Conservation (phyloP, 2,113 vertebrate species). For the Vidua chalybeata region DNA sequence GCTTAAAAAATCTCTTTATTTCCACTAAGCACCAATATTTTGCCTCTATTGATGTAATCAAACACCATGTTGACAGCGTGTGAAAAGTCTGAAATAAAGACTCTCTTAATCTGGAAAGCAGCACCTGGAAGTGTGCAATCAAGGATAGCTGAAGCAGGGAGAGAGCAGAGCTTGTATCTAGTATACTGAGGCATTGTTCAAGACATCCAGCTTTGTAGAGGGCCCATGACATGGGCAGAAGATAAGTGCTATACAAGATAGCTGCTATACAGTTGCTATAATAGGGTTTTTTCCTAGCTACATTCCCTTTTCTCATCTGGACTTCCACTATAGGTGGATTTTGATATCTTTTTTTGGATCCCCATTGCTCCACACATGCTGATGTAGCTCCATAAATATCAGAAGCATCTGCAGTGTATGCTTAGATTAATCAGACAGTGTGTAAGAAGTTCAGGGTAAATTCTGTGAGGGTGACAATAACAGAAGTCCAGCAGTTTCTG, state of each 20-base stretch:
- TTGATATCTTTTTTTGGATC: not conserved
- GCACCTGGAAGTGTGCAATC: slow-evolving; percentile 39
- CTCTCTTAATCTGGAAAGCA: slow-evolving; percentile 59
- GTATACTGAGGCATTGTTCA: slow-evolving; percentile 29
- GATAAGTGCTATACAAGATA: not conserved
- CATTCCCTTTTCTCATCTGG: not conserved
- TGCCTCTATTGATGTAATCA: slow-evolving; percentile 50
- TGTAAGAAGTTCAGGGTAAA: not conserved
- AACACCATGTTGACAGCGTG: slow-evolving; percentile 23
- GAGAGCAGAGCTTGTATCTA: slow-evolving; percentile 3
- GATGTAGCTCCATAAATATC: not conserved
- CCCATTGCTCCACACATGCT: not conserved
- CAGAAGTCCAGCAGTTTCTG: not conserved
- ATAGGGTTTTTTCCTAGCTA: not conserved
- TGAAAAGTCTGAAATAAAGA: slow-evolving; percentile 59
- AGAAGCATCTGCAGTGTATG: not conserved
- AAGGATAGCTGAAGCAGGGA: not conserved
- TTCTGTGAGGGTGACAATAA: not conserved
- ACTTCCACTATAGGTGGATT: not conserved
- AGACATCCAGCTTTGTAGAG: slow-evolving; percentile 5
- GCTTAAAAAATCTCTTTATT: slow-evolving; percentile 45
- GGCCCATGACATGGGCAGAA: not conserved
- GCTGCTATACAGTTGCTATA: not conserved
- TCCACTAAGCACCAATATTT: slow-evolving; percentile 23
- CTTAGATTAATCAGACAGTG: not conserved